Conservation (phyloP, 2,797 vertebrate species). For the Nyctibius grandis region DNA sequence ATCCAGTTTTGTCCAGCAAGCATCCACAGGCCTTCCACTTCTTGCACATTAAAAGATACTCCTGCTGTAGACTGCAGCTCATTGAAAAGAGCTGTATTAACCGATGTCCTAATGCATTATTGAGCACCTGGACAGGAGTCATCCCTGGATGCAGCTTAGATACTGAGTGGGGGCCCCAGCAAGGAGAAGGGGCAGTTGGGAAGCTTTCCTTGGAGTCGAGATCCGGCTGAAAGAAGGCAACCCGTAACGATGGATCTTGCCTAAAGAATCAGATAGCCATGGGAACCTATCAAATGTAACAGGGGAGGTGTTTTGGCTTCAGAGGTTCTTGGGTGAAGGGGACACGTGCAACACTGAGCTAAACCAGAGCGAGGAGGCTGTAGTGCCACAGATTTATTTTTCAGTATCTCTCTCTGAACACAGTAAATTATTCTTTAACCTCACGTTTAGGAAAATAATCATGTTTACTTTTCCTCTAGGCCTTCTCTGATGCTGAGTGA, state of each 20-base stretch:
- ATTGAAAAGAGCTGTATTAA: background rate
- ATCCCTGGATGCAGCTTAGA: background rate
- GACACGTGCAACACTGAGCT: background rate
- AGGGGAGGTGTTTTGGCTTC: background rate
- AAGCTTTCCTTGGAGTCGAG: background rate
- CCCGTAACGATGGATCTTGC: rapidly evolving
- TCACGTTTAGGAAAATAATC: background rate
- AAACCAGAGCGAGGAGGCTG: background rate
- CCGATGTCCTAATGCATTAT: background rate
- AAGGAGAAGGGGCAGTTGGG: background rate
- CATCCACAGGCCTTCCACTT: background rate
- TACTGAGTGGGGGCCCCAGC: background rate
- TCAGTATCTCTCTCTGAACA: background rate
- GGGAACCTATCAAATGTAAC: background rate
- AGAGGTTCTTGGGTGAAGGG: background rate
- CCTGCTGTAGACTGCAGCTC: background rate
- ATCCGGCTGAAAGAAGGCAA: background rate
- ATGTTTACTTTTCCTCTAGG: background rate
- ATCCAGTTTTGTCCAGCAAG: background rate
- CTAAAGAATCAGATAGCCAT: background rate
- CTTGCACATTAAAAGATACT: background rate
- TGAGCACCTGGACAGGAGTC: background rate
- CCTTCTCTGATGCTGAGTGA: background rate
- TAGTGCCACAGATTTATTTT: background rate
- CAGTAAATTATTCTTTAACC: background rate